These are phyloP conservation scores for Lepidurus apus DNA, from an alignment of 1,140 invertebrate genomes.

Conservation along the genomic window DNA sequence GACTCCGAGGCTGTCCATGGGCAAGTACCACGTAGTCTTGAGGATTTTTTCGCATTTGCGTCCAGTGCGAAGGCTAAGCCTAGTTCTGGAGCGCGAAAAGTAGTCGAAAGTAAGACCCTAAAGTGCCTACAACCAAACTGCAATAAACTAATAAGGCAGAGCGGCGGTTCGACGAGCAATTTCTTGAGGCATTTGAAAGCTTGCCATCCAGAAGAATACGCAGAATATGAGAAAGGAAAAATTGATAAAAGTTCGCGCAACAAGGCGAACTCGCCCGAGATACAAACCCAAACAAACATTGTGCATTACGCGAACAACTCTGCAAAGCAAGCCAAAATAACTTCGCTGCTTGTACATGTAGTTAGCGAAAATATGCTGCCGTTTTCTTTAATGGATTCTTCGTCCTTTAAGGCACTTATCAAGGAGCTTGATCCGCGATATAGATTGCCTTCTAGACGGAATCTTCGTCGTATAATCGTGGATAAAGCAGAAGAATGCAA, in stretches of 20 bases:
- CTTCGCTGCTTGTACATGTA: not conserved
- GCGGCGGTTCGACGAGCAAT: not conserved
- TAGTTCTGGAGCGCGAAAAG: not conserved
- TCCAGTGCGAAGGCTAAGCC: conserved; percentile 3
- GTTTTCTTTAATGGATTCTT: conserved; percentile 1
- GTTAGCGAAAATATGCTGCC: not conserved
- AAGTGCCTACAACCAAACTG: not conserved
- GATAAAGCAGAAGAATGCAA: not conserved
- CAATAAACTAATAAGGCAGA: conserved; percentile 6
- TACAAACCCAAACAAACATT: not conserved
- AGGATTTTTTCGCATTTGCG: not conserved
- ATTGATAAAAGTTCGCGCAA: not conserved
- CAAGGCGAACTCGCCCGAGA: not conserved
- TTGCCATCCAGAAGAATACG: not conserved
- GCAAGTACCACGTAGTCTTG: not conserved
- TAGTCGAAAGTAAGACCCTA: not conserved
- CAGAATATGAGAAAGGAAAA: conserved; percentile 6
- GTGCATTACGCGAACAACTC: not conserved
- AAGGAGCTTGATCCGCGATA: conserved; percentile 4
- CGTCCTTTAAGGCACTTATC: not conserved
- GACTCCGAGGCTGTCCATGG: conserved; percentile 2
- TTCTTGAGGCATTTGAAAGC: not conserved
- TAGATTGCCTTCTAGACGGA: not conserved
- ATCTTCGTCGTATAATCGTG: not conserved
- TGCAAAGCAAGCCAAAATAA: not conserved